Evolutionary conservation across 2,888 invertebrate species (phyloP).

Genomic region (Eilema sororculum): DNA sequence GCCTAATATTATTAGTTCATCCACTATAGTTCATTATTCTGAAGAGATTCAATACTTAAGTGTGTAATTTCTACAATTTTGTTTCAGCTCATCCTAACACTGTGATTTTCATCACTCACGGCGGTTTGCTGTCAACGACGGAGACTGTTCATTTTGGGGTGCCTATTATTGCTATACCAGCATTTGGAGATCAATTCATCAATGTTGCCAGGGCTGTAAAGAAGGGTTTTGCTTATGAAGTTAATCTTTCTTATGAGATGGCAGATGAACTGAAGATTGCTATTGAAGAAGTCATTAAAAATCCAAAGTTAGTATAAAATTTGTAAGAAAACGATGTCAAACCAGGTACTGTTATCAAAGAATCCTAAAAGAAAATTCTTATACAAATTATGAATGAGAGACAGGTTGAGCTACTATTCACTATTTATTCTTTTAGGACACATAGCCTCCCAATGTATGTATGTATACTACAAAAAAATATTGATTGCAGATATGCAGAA

Average conservation of each 20-base stretch:
- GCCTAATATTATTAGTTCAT: neutral
- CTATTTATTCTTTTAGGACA: no score
- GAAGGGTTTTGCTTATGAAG: constrained; percentile 53
- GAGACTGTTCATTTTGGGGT: constrained; percentile 38
- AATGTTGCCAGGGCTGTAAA: constrained; percentile 50
- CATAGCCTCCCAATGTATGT: no score
- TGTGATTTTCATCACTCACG: constrained; percentile 21
- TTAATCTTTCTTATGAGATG: constrained; percentile 44
- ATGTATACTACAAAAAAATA: neutral
- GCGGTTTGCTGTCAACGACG: constrained; percentile 23
- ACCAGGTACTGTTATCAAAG: neutral
- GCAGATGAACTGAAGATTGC: constrained; percentile 46
- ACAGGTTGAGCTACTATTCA: neutral
- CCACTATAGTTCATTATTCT: neutral
- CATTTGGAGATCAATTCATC: constrained; percentile 55
- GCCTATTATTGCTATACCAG: constrained; percentile 57
- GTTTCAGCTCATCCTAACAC: constrained; percentile 24
- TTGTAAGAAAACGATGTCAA: neutral
- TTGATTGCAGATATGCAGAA: constrained; percentile 55
- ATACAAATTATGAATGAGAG: neutral
- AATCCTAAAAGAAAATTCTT: no score
- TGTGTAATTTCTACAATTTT: neutral
- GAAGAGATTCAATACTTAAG: neutral
- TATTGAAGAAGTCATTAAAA: constrained; percentile 45
- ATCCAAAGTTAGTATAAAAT: constrained; percentile 33